These are phyloP conservation scores for Oreochromis mossambicus DNA, from an alignment of 2,797 vertebrate genomes.

Conservation along the genomic window DNA sequence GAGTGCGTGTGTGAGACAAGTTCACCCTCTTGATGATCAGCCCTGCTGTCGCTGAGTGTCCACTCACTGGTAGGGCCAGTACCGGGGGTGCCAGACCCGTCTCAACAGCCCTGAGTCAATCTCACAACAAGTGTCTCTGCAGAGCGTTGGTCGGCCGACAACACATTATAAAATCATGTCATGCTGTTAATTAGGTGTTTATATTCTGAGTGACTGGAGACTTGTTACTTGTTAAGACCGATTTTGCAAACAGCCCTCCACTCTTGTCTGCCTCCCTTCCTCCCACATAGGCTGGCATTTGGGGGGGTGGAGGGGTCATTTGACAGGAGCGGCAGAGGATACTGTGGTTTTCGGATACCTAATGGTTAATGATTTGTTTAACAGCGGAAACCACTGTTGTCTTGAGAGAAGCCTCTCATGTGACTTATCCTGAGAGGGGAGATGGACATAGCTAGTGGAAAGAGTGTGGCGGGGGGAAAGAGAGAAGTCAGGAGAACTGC, in stretches of 20 bases:
- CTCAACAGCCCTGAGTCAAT: constrained; percentile 33
- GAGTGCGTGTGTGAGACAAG: constrained; percentile 3
- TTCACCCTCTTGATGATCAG: constrained; percentile 6
- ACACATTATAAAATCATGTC: constrained; percentile 8
- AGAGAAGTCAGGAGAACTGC: constrained; percentile 26
- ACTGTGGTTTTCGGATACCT: constrained; percentile 47
- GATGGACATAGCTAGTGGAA: constrained; percentile 25
- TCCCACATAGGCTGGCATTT: constrained; percentile 3
- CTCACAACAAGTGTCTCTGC: constrained; percentile 20
- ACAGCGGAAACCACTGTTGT: constrained; percentile 65
- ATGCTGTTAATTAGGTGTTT: constrained; percentile 35
- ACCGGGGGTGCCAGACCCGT: constrained; percentile 19
- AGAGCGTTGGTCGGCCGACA: neutral
- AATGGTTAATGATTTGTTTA: constrained; percentile 77
- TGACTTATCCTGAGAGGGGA: constrained; percentile 54
- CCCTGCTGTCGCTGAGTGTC: neutral
- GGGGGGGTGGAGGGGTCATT: constrained; percentile 15
- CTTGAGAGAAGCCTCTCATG: constrained; percentile 61
- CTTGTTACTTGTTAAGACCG: constrained; percentile 18
- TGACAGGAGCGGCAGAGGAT: constrained; percentile 43
- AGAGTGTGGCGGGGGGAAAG: neutral
- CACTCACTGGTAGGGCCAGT: neutral
- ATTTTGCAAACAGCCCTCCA: constrained; percentile 25
- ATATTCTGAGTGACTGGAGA: constrained; percentile 7
- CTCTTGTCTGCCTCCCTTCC: neutral